These are phyloP conservation scores for Antheraea pernyi DNA, from an alignment of 1,140 invertebrate species.

Conservation along the genomic window DNA sequence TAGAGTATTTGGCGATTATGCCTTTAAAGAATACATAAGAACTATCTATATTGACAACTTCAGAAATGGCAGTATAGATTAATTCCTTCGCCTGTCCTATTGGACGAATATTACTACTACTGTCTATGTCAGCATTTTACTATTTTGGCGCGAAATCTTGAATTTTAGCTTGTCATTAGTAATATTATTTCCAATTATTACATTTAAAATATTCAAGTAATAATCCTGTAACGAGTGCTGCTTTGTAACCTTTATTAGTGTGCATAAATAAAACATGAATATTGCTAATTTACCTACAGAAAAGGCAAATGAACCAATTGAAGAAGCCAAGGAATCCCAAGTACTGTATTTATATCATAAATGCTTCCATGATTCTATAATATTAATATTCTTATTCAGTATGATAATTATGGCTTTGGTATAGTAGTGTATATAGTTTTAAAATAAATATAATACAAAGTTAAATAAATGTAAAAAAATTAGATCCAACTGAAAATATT, in stretches of 20 bases:
- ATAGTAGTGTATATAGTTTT: too few relatives aligned
- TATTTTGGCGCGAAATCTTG: neutral
- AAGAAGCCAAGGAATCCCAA: slow-evolving; percentile 47
- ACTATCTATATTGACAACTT: too few relatives aligned
- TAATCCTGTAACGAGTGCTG: neutral
- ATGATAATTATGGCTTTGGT: too few relatives aligned
- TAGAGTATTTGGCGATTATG: too few relatives aligned
- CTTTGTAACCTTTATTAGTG: neutral
- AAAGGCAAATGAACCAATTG: slow-evolving; percentile 46
- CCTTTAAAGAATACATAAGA: too few relatives aligned
- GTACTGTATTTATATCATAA: slow-evolving; percentile 29
- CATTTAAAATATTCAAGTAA: neutral
- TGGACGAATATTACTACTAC: too few relatives aligned
- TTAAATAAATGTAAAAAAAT: too few relatives aligned
- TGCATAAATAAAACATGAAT: slow-evolving; percentile 26
- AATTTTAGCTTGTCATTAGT: neutral
- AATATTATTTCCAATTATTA: neutral
- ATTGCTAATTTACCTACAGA: slow-evolving; percentile 46
- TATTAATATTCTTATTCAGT: too few relatives aligned
- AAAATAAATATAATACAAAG: too few relatives aligned
- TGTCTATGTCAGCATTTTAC: neutral
- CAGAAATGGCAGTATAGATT: too few relatives aligned
- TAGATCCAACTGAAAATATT: too few relatives aligned
- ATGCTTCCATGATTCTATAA: neutral
- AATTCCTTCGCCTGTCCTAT: too few relatives aligned